Evolutionary conservation across 2,113 vertebrate genomes (phyloP).

Genomic region (Tetrax tetrax): DNA sequence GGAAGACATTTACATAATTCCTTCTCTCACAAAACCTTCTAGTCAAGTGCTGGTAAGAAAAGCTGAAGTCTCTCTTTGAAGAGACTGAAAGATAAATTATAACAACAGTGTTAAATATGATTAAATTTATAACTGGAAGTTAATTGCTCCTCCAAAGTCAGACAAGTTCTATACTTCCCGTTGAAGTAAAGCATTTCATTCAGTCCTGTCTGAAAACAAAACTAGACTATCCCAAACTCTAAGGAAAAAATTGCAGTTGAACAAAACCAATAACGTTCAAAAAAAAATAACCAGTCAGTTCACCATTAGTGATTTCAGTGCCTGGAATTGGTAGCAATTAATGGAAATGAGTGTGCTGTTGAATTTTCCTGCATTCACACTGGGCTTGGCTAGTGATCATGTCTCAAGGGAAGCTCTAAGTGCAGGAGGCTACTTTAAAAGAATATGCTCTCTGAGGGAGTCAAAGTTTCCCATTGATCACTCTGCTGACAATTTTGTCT

Average conservation of each 20-base stretch:
- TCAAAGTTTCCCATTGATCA: background rate
- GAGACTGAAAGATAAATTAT: background rate
- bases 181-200: background rate
- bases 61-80: background rate
- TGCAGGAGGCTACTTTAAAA: background rate
- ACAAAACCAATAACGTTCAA: background rate
- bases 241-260: background rate
- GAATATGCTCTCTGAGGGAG: background rate
- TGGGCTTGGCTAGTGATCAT: background rate
- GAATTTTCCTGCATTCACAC: background rate
- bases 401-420: background rate
- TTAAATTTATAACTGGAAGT: background rate
- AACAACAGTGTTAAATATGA: background rate
- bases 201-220: background rate
- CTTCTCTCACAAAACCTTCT: constrained; percentile 86
- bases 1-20: constrained; percentile 82
- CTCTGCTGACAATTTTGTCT: background rate
- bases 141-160: background rate
- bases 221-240: background rate
- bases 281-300: background rate
- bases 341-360: background rate
- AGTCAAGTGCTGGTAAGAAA: constrained; percentile 86
- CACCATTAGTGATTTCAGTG: background rate
- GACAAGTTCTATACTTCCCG: background rate
- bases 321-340: background rate